Base-by-base conservation (phyloP, 2,888 invertebrate genomes). In the Netelia inedita region DNA sequence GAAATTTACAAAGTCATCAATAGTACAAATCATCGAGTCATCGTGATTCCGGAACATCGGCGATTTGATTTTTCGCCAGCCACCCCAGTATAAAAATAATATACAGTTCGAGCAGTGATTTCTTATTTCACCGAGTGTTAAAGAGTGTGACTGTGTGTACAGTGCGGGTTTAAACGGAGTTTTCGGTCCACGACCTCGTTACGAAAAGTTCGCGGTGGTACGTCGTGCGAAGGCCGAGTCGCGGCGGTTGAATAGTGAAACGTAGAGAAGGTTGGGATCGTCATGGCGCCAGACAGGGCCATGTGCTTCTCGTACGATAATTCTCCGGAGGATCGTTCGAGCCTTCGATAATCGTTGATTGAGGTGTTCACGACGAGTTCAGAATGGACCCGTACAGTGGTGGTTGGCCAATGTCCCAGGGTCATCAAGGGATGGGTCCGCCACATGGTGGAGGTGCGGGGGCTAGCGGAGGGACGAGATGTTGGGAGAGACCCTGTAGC, bases 371-470 rank as follows among this genome's bases (percentile, higher is more conserved):
- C n/a, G 28, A 68, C 57, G 10, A 53, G 50, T 35, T 35, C 6
- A 74, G 19, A 90, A 94, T 94, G 95, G 94, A 95, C 94, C 94
- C 94, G 87, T 94, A 94, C 91, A 94, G 94, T 91, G 93, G 93
- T 89, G 93, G 93, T 90, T 94, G 94, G 93, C 89, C 92, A 43
- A 61, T 79, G 90, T 83, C 90, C 79, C 91, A 91, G 89, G 91
- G 91, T 89, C 91, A 91, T 86, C 88, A 88, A 35, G 87, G 84
- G 63, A 88, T 71, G n/a, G 82, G 86, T 59, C 86, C 85, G n/a
- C 83, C 71, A 63, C 65, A 66, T 61, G 82, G 85, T 50, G 76
- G 78, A 50, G 68, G 11, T 61, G 53, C 73, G 55, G 85, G 84
- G 35, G 35, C 8, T 11, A 81, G 78, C 50, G 80, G 59, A 43